Conservation (phyloP, 2,797 vertebrate species). For the Pitangus sulphuratus region DNA sequence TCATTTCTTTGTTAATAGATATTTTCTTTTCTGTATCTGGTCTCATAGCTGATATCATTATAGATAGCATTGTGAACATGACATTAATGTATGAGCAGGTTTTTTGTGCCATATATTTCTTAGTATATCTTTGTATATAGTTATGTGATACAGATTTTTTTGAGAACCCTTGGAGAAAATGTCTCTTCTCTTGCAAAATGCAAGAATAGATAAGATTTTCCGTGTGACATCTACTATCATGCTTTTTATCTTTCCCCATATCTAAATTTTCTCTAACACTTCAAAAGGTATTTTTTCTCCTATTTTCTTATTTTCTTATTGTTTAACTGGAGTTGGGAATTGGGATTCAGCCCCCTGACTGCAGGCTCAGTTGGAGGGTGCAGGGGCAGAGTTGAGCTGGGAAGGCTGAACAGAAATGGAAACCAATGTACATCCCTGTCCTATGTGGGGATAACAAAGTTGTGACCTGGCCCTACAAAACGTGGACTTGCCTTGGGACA, state of each 20-base stretch:
- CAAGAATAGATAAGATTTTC: background rate
- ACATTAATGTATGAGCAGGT: background rate
- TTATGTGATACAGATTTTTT: background rate
- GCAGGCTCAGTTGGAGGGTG: background rate
- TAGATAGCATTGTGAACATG: background rate
- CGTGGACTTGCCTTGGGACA: accelerated
- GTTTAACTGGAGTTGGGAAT: background rate
- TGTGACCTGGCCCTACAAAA: background rate
- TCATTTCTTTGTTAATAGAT: background rate
- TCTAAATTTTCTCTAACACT: background rate
- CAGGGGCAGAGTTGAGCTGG: background rate
- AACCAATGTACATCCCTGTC: accelerated
- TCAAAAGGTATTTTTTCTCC: background rate
- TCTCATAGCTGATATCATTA: background rate
- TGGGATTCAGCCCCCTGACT: background rate
- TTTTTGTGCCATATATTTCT: background rate
- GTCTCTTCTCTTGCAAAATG: background rate
- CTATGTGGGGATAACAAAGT: accelerated
- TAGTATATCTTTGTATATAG: background rate
- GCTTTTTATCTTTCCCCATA: background rate
- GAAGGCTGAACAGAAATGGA: background rate
- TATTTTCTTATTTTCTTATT: background rate
- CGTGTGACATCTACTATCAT: background rate
- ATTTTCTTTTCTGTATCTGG: background rate
- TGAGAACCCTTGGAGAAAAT: background rate